phyloP scores from a whole-genome alignment of 2,888 invertebrate genomes.

The Drosophila helvetica region DNA sequence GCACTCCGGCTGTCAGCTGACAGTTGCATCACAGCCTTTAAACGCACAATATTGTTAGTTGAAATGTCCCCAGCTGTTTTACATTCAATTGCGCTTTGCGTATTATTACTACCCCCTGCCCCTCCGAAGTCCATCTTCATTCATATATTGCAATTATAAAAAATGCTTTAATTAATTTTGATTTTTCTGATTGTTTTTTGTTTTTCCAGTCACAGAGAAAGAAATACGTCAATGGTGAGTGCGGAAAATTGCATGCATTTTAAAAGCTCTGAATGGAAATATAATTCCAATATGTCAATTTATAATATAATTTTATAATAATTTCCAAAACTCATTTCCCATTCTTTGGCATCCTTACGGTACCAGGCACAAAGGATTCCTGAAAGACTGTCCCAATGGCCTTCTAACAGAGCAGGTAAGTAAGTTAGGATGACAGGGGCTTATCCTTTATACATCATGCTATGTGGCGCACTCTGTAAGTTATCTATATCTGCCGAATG shows the following conservation, averaged over 20 bases:
- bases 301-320: not conserved
- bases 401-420: constrained; percentile 96
- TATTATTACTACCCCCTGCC: too few relatives aligned
- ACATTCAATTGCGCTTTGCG: not conserved
- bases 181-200: constrained; percentile 20
- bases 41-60: too few relatives aligned
- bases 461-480: too few relatives aligned
- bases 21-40: too few relatives aligned
- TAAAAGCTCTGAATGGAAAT: not conserved
- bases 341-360: not conserved
- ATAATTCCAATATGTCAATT: not conserved
- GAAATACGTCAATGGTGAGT: constrained; percentile 83
- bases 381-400: constrained; percentile 98
- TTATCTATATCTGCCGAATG: not conserved
- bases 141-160: constrained; percentile 43
- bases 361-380: constrained; percentile 96
- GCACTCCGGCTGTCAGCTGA: too few relatives aligned
- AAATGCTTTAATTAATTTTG: constrained; percentile 33
- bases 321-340: not conserved
- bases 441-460: not conserved
- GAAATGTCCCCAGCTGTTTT: too few relatives aligned
- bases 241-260: not conserved
- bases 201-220: constrained; percentile 81
- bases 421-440: constrained; percentile 24
- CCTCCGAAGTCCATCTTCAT: not conserved